Conservation (phyloP, 2,888 invertebrate species). For the Clivina fossor region DNA sequence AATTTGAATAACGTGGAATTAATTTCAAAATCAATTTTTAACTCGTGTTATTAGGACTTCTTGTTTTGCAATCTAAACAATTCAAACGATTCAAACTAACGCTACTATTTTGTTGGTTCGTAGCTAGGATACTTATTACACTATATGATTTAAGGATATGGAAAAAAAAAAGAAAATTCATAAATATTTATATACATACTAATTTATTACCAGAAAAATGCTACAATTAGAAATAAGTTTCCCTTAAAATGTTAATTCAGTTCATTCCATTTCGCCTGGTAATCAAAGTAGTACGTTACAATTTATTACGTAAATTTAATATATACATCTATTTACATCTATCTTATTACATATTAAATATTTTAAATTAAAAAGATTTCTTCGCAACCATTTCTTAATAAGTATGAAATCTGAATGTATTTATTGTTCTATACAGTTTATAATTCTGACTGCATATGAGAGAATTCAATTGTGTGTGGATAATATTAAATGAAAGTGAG, state of each 20-base stretch:
- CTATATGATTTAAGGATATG: too few species aligned
- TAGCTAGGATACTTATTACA: too few species aligned
- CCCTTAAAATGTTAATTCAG: conserved; percentile 30
- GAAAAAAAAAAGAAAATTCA: too few species aligned
- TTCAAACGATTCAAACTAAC: too few species aligned
- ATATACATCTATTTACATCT: conserved; percentile 35
- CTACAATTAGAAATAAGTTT: conserved; percentile 26
- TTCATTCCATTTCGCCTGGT: conserved; percentile 30
- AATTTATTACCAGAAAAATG: conserved; percentile 32
- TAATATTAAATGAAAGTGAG: conserved; percentile 29
- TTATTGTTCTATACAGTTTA: conserved; percentile 33
- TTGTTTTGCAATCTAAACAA: too few species aligned
- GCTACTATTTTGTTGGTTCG: too few species aligned
- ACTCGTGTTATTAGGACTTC: too few species aligned
- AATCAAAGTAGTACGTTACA: conserved; percentile 26
- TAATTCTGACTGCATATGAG: conserved; percentile 25
- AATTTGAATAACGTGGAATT: too few species aligned
- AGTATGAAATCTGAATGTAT: conserved; percentile 4
- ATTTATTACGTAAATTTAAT: conserved; percentile 29
- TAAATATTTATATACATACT: conserved; percentile 27
- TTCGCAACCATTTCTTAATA: not conserved
- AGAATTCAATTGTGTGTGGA: conserved; percentile 23
- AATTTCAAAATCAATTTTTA: too few species aligned
- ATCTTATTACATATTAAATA: conserved; percentile 32
- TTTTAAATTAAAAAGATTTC: conserved; percentile 1